These are phyloP conservation scores for Amphiura filiformis DNA, from an alignment of 35 echinoderm and acorn worm species.

Conservation along the genomic window DNA sequence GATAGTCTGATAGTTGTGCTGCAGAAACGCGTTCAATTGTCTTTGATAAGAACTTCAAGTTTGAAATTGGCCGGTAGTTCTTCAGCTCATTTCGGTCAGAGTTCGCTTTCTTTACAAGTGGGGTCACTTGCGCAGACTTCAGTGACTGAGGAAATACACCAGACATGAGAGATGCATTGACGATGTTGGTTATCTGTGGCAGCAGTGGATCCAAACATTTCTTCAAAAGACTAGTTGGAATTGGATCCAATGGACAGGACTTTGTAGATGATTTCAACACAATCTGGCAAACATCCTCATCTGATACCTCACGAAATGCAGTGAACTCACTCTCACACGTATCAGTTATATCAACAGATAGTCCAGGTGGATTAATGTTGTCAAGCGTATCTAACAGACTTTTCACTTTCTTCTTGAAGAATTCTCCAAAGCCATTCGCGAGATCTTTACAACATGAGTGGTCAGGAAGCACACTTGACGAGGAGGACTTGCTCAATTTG, in stretches of 20 bases:
- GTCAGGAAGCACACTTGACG: too few relatives aligned
- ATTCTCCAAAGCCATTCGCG: background rate
- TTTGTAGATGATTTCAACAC: conserved; percentile 26
- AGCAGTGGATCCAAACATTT: conserved; percentile 13
- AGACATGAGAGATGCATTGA: conserved; percentile 30
- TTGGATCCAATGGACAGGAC: conserved; percentile 38
- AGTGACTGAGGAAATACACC: background rate
- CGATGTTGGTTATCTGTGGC: conserved; percentile 45
- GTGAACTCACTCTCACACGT: background rate
- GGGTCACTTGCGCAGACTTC: conserved; percentile 30
- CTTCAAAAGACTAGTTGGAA: conserved; percentile 51
- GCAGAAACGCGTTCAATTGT: conserved; percentile 29
- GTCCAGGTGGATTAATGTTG: background rate
- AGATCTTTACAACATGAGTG: conserved; percentile 10
- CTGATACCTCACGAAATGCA: conserved; percentile 15
- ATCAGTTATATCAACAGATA: conserved; percentile 5
- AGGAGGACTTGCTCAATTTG: too few relatives aligned
- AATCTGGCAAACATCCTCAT: conserved; percentile 34
- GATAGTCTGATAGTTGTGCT: conserved; percentile 32
- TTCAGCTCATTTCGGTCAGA: conserved; percentile 36
- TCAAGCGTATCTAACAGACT: background rate
- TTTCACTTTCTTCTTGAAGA: conserved; percentile 19
- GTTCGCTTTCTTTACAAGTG: conserved; percentile 44
- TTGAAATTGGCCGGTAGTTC: conserved; percentile 59
- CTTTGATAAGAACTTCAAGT: conserved; percentile 26